phyloP scores from a whole-genome alignment of 37 sponge, comb jelly and placozoan species.

The Cliona cf. orientalis region DNA sequence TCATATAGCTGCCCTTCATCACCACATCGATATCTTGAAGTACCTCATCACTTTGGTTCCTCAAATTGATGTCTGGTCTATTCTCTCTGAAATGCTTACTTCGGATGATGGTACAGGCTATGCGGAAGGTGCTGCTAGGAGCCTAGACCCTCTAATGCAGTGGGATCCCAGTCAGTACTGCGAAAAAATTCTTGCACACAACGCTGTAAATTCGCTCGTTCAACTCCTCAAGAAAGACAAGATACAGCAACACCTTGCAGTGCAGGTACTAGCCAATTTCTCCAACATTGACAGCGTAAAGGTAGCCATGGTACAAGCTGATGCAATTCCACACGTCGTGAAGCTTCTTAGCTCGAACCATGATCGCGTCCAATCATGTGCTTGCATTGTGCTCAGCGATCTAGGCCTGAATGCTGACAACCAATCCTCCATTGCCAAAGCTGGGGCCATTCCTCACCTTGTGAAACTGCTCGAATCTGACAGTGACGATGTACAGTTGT shows the following conservation, averaged over 20 bases:
- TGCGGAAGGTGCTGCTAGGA: constrained; percentile 55
- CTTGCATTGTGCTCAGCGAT: constrained; percentile 67
- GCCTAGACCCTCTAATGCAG: constrained; percentile 68
- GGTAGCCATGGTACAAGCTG: constrained; percentile 30
- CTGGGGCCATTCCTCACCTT: constrained; percentile 54
- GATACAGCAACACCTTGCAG: constrained; percentile 36
- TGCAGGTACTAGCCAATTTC: constrained; percentile 72
- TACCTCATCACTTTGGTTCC: constrained; percentile 52
- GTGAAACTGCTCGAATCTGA: constrained; percentile 51
- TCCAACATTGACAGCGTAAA: constrained; percentile 39
- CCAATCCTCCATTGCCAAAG: constrained; percentile 40
- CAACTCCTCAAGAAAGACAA: constrained; percentile 48
- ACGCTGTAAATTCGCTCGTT: constrained; percentile 34
- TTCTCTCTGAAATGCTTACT: constrained; percentile 69
- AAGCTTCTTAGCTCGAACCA: constrained; percentile 46
- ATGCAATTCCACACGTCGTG: constrained; percentile 61
- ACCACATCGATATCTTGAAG: constrained; percentile 67
- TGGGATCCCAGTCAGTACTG: neutral
- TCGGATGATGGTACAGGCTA: constrained; percentile 21
- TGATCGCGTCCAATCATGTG: constrained; percentile 61
- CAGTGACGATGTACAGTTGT: constrained; percentile 60
- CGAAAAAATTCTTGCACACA: constrained; percentile 5
- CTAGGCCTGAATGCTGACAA: constrained; percentile 44
- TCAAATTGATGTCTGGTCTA: constrained; percentile 47
- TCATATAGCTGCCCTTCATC: constrained; percentile 47